Percentiles rank a stretch among this genome's conserved stretches.
Conservation (phyloP, 2,797 vertebrate species). For the Salmo trutta region DNA sequence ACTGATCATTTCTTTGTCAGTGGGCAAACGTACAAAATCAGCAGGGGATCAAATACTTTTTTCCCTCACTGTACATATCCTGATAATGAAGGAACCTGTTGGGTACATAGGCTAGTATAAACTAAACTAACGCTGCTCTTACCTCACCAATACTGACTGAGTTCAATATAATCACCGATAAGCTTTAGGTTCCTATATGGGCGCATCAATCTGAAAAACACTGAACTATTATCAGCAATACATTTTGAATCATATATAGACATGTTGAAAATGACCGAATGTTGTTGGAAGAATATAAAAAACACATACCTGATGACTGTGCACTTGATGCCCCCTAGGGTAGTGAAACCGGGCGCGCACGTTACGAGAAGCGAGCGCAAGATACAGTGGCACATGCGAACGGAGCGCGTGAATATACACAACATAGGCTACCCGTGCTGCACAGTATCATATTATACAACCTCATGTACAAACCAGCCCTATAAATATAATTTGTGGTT, state of each 20-base stretch:
- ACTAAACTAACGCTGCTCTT: background rate
- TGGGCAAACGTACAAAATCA: no score
- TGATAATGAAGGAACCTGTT: background rate
- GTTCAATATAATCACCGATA: background rate
- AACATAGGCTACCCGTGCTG: background rate
- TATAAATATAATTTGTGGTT: background rate
- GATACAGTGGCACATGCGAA: background rate
- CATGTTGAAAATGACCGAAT: background rate
- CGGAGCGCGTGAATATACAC: background rate
- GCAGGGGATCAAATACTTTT: no score
- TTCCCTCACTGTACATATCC: background rate
- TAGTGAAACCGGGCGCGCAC: background rate
- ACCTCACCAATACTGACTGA: background rate
- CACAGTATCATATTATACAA: background rate
- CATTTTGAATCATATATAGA: background rate
- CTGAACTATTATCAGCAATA: background rate
- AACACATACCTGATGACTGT: constrained; percentile 18
- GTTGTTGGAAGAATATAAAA: background rate
- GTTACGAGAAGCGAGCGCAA: background rate
- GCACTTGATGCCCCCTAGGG: constrained; percentile 17
- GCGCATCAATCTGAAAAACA: background rate
- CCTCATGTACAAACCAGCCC: background rate
- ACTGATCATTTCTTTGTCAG: no score
- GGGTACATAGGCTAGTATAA: background rate
- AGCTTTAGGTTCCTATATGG: background rate